These are phyloP conservation scores for Zalophus californianus DNA, from an alignment of 2,797 vertebrate genomes.

Conservation along the genomic window DNA sequence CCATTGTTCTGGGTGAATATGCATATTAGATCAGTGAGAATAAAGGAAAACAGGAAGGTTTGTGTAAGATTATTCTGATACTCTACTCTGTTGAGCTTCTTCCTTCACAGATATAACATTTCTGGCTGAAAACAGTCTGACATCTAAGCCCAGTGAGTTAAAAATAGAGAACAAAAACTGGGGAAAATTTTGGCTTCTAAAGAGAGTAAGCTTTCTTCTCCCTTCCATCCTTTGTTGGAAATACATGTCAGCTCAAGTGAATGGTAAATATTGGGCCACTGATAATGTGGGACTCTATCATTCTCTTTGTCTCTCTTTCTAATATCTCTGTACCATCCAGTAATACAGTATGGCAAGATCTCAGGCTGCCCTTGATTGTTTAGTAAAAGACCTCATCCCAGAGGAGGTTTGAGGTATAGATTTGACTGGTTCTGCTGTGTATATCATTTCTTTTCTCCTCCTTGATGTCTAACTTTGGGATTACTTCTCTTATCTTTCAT, in stretches of 20 bases:
- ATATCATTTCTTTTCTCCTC: background rate
- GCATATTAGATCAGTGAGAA: background rate
- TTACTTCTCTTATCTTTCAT: background rate
- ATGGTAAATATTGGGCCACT: background rate
- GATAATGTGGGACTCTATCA: background rate
- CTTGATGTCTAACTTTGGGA: background rate
- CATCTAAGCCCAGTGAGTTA: background rate
- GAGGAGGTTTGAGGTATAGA: background rate
- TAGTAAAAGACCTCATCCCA: background rate
- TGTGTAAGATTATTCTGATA: background rate
- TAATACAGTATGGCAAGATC: background rate
- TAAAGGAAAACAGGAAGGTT: background rate
- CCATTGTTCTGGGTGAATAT: background rate
- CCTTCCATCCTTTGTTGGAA: background rate
- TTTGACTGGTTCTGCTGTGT: background rate
- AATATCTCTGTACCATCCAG: background rate
- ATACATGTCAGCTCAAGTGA: background rate
- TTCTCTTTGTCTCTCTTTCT: background rate
- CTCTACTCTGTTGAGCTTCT: background rate
- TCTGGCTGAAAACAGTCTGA: background rate
- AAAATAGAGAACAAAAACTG: background rate
- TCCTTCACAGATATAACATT: background rate
- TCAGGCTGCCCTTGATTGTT: background rate
- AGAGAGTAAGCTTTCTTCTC: background rate
- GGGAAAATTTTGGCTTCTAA: background rate